phyloP scores from a whole-genome alignment of 2,888 invertebrate species.

The Philaethria dido region DNA sequence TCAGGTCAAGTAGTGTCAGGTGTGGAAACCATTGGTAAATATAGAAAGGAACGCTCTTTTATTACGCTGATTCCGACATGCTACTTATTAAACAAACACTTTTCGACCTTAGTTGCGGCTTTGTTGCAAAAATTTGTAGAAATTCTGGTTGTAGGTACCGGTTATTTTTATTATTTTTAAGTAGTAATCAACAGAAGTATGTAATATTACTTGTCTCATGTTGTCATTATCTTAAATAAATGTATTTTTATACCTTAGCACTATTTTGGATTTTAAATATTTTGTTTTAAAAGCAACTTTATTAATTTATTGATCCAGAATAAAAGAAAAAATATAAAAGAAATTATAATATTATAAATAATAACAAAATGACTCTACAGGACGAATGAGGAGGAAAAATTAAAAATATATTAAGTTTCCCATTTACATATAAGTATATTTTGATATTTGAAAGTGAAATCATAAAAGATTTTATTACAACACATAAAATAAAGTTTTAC shows the following conservation, averaged over 20 bases:
- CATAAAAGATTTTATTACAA: not conserved
- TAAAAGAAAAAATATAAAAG: too few relatives aligned
- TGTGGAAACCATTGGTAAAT: not conserved
- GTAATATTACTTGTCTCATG: not conserved
- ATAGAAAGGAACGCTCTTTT: not conserved
- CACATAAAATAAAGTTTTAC: not conserved
- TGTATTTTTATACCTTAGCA: not conserved
- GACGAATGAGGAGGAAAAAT: too few relatives aligned
- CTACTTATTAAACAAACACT: not conserved
- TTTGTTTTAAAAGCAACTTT: not conserved
- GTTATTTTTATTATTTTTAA: slow-evolving; percentile 1
- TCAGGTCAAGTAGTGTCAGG: not conserved
- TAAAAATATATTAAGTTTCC: not conserved
- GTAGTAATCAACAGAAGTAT: not conserved
- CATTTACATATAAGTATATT: not conserved
- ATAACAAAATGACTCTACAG: too few relatives aligned
- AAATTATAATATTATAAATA: too few relatives aligned
- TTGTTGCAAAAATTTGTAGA: not conserved
- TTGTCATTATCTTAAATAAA: not conserved
- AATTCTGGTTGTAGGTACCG: not conserved
- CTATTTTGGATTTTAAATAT: not conserved
- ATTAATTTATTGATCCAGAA: too few relatives aligned
- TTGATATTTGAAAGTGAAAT: not conserved
- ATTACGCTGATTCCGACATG: not conserved
- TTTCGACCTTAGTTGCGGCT: not conserved